phyloP scores from a whole-genome alignment of 30 jellyfish, hydroid and myxozoan genomes.

The Aurelia sp. region DNA sequence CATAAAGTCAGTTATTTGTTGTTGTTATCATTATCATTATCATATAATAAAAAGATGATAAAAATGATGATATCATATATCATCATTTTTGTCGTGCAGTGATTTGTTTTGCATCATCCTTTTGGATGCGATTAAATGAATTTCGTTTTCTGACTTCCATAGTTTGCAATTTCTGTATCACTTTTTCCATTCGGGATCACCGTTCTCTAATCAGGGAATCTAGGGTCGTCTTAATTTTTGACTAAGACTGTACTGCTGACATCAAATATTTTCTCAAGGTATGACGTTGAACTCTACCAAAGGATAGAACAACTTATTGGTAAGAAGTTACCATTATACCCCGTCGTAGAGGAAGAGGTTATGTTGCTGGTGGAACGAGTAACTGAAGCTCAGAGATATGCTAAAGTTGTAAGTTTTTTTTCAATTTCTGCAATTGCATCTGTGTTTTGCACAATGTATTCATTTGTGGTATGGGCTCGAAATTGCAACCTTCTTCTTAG shows the following conservation, averaged over 20 bases:
- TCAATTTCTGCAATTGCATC: no score
- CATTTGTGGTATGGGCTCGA: no score
- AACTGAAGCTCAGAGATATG: conserved; percentile 96
- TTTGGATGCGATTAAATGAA: no score
- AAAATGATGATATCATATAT: no score
- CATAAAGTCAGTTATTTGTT: no score
- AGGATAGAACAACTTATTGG: conserved; percentile 96
- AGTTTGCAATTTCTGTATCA: not conserved
- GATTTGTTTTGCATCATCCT: no score
- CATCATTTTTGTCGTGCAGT: no score
- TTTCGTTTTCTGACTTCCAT: not conserved
- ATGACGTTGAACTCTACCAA: conserved; percentile 96
- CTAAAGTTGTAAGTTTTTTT: conserved; percentile 77
- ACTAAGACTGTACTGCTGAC: not conserved
- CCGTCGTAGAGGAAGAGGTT: conserved; percentile 95
- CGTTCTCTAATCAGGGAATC: not conserved
- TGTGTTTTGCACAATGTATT: no score
- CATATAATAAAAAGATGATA: no score
- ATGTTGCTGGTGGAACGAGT: conserved; percentile 96
- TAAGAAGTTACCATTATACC: conserved; percentile 91
- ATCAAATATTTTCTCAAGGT: conserved; percentile 36
- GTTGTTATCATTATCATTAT: no score
- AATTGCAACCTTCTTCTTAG: no score
- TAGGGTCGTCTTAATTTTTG: not conserved
- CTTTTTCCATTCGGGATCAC: not conserved